Conservation (phyloP, 1,140 invertebrate species). For the Lasaia peninsularis region DNA sequence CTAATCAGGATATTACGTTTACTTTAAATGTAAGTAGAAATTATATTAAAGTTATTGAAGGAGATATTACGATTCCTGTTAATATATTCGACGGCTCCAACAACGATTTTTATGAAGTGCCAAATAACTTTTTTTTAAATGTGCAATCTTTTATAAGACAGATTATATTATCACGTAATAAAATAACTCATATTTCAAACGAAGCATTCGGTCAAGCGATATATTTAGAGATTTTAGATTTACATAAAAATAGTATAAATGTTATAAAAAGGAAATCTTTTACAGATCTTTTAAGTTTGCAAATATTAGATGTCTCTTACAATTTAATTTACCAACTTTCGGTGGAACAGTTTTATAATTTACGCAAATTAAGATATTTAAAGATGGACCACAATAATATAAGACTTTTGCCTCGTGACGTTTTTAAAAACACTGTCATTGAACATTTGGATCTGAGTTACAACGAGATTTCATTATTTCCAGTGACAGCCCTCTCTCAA, state of each 20-base stretch:
- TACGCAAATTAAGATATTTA: constrained; percentile 85
- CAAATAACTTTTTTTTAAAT: constrained; percentile 80
- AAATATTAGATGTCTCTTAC: constrained; percentile 87
- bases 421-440: constrained; percentile 87
- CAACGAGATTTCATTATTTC: constrained; percentile 88
- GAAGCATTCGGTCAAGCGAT: constrained; percentile 84
- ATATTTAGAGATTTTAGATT: constrained; percentile 84
- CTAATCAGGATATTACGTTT: constrained; percentile 79
- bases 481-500: constrained; percentile 83
- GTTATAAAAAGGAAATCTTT: constrained; percentile 86
- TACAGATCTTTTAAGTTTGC: constrained; percentile 83
- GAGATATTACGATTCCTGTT: constrained; percentile 78
- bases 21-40: constrained; percentile 85
- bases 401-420: constrained; percentile 85
- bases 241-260: constrained; percentile 86
- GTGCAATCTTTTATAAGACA: constrained; percentile 80
- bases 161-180: constrained; percentile 86
- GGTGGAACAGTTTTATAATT: constrained; percentile 89
- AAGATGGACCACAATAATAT: constrained; percentile 88
- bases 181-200: constrained; percentile 83
- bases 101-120: constrained; percentile 82
- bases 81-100: constrained; percentile 85
- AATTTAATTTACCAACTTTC: constrained; percentile 88
- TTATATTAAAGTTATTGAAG: constrained; percentile 79
- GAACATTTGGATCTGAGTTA: constrained; percentile 88